phyloP scores from a whole-genome alignment of 2,797 vertebrate genomes.

The Catamblyrhynchus diadema region DNA sequence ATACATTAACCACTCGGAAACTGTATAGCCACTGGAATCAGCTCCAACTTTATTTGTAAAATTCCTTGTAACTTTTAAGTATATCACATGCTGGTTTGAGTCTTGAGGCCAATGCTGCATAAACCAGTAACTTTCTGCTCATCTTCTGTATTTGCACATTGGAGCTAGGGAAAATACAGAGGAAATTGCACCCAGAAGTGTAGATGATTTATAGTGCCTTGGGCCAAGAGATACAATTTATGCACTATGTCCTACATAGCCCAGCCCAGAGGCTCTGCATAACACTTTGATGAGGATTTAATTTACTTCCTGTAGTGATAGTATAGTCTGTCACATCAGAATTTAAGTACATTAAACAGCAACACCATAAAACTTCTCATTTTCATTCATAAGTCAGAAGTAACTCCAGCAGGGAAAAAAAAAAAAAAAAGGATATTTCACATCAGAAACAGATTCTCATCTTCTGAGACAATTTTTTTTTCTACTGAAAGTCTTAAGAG shows the following conservation, averaged over 20 bases:
- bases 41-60: neutral
- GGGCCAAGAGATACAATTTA: neutral
- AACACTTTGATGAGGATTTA: conserved; percentile 30
- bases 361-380: conserved; percentile 27
- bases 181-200: neutral
- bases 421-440: neutral
- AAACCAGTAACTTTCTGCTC: neutral
- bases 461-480: neutral
- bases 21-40: neutral
- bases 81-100: neutral
- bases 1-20: neutral
- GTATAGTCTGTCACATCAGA: neutral
- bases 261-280: neutral
- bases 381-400: conserved; percentile 25
- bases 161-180: neutral
- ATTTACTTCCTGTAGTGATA: conserved; percentile 18
- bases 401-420: neutral
- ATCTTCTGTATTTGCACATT: neutral
- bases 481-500: neutral
- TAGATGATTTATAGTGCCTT: neutral
- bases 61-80: neutral
- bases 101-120: neutral
- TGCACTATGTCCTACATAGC: neutral
- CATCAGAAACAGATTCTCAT: neutral
- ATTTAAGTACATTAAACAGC: conserved; percentile 34